Conservation (phyloP, 2,113 vertebrate species). For the Sapajus apella region DNA sequence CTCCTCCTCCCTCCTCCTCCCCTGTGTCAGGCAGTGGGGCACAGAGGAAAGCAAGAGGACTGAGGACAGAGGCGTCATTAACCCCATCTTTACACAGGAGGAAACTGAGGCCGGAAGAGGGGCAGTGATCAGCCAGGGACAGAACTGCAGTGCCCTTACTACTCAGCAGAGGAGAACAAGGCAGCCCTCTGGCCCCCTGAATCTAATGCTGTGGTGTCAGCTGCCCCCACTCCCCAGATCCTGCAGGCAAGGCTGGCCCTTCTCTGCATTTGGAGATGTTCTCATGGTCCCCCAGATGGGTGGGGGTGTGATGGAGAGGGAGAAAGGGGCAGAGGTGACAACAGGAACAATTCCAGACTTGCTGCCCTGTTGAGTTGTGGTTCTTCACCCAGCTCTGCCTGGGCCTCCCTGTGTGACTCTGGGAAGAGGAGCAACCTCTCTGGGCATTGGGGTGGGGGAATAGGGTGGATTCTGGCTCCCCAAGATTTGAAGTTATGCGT, state of each 20-base stretch:
- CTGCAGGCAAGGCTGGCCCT: background rate
- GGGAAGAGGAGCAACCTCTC: background rate
- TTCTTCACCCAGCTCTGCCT: background rate
- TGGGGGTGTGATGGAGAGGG: no score
- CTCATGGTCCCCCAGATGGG: background rate
- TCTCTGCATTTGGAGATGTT: no score
- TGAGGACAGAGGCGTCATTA: accelerated
- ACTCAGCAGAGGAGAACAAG: background rate
- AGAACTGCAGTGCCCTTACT: background rate
- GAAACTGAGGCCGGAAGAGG: background rate
- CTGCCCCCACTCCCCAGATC: no score
- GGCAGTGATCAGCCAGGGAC: accelerated
- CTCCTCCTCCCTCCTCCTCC: no score
- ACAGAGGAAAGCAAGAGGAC: accelerated
- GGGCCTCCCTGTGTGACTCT: background rate
- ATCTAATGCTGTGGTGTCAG: background rate
- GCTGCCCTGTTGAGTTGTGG: background rate
- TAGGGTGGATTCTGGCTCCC: no score
- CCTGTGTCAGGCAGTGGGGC: background rate
- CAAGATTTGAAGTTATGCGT: background rate
- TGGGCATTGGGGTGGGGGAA: background rate
- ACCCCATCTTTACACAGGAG: background rate
- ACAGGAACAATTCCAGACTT: accelerated
- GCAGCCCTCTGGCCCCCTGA: accelerated
- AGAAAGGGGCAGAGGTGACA: background rate